These are phyloP conservation scores for Pitangus sulphuratus DNA, from an alignment of 2,797 vertebrate species.

Conservation along the genomic window DNA sequence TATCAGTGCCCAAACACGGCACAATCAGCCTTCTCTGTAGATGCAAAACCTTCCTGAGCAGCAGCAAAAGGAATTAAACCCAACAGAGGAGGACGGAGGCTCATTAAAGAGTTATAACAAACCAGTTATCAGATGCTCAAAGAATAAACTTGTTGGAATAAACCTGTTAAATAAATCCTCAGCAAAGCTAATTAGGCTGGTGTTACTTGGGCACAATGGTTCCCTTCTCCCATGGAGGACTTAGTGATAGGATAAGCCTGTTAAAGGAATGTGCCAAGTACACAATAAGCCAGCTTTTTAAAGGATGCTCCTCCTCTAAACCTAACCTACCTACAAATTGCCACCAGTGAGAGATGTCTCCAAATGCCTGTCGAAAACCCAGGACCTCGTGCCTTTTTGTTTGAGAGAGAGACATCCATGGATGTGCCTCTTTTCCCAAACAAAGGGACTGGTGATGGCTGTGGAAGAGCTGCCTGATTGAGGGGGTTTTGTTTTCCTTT, in stretches of 20 bases:
- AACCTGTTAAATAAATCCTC: slow-evolving; percentile 76
- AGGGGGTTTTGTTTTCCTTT: slow-evolving; percentile 21
- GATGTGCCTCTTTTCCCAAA: not conserved
- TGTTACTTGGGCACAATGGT: slow-evolving; percentile 60
- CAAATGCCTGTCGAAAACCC: not conserved
- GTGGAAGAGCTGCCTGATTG: not conserved
- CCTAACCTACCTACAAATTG: slow-evolving; percentile 43
- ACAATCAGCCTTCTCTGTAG: slow-evolving; percentile 9
- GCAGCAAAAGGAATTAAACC: slow-evolving; percentile 66
- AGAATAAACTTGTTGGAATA: slow-evolving; percentile 76
- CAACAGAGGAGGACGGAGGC: slow-evolving; percentile 62
- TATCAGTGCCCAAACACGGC: slow-evolving; percentile 59
- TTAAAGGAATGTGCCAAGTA: slow-evolving; percentile 41
- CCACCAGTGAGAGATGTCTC: not conserved
- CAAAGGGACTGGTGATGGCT: not conserved
- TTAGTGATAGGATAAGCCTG: slow-evolving; percentile 50
- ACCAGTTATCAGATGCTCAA: slow-evolving; percentile 73
- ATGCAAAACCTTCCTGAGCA: slow-evolving; percentile 36
- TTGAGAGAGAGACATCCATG: not conserved
- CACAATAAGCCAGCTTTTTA: slow-evolving; percentile 56
- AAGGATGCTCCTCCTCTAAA: slow-evolving; percentile 36
- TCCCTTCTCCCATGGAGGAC: slow-evolving; percentile 43
- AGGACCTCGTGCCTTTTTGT: fast-evolving
- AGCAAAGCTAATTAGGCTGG: slow-evolving; percentile 72
- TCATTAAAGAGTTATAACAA: slow-evolving; percentile 75